Conservation (phyloP, 2,113 vertebrate species). For the Alligator sinensis region DNA sequence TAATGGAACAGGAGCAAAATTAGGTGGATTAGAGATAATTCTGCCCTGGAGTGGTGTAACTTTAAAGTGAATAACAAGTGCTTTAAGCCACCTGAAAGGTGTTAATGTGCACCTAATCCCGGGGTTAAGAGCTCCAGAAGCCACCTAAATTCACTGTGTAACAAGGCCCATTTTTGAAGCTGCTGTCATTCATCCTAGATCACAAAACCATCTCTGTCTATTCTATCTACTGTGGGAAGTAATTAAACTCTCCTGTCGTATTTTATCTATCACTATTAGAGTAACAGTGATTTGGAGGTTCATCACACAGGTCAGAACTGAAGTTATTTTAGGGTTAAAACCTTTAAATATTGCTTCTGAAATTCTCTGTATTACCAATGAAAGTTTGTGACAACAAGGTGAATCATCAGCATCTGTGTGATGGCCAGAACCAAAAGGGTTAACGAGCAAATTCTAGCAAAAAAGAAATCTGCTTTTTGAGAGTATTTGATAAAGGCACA, state of each 20-base stretch:
- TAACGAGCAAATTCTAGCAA: no score
- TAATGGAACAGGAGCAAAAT: no score
- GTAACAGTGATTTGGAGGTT: accelerated
- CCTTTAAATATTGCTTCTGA: neutral
- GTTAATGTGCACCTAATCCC: no score
- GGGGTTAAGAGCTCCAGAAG: no score
- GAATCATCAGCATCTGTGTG: neutral
- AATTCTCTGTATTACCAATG: neutral
- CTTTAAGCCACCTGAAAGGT: no score
- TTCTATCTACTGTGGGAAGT: neutral
- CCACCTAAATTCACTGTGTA: no score
- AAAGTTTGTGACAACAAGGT: neutral
- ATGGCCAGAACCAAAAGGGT: no score
- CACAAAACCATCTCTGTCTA: neutral
- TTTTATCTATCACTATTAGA: neutral
- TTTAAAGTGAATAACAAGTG: no score
- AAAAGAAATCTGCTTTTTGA: no score
- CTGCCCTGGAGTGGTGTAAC: no score
- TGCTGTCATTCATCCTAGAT: neutral
- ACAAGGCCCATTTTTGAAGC: neutral
- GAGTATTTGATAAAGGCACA: no score
- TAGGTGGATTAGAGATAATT: no score
- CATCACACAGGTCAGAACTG: neutral
- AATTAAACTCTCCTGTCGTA: conserved; percentile 2
- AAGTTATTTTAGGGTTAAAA: neutral